Percentiles rank a stretch among this genome's conserved stretches.
phyloP scores from a whole-genome alignment of 1,140 invertebrate species.

The Wasmannia auropunctata region DNA sequence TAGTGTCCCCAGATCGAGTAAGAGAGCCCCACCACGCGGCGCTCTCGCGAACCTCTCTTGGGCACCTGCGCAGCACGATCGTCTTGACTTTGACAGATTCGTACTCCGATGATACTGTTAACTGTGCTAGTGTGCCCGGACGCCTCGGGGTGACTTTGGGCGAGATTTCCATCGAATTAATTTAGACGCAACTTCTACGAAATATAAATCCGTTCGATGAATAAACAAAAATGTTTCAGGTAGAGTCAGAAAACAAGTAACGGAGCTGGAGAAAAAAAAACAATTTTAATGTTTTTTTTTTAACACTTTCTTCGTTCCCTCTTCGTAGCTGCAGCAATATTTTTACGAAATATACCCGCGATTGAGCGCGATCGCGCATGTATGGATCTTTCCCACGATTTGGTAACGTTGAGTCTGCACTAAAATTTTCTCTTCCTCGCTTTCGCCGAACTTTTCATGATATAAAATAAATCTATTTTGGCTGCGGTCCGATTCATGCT shows the following conservation, averaged over 20 bases:
- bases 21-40: neutral
- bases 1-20: slow-evolving; percentile 2
- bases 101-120: too few species aligned
- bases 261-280: neutral
- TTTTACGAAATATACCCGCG: neutral
- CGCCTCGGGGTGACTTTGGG: neutral
- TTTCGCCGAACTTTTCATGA: too few species aligned
- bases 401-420: neutral
- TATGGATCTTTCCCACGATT: neutral
- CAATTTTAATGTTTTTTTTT: neutral
- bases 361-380: neutral
- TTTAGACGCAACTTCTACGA: too few species aligned
- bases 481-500: too few species aligned
- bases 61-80: neutral
- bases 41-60: neutral
- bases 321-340: neutral
- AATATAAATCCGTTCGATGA: too few species aligned
- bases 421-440: too few species aligned
- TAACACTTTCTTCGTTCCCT: neutral
- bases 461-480: too few species aligned
- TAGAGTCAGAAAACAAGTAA: too few species aligned
- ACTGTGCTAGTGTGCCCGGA: too few species aligned
- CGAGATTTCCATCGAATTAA: neutral
- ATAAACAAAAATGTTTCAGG: too few species aligned
- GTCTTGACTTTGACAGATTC: neutral